Percentiles rank a stretch among this genome's conserved stretches.
These are phyloP conservation scores for Neoitamus cyanurus DNA, from an alignment of 2,888 invertebrate species.

Conservation along the genomic window DNA sequence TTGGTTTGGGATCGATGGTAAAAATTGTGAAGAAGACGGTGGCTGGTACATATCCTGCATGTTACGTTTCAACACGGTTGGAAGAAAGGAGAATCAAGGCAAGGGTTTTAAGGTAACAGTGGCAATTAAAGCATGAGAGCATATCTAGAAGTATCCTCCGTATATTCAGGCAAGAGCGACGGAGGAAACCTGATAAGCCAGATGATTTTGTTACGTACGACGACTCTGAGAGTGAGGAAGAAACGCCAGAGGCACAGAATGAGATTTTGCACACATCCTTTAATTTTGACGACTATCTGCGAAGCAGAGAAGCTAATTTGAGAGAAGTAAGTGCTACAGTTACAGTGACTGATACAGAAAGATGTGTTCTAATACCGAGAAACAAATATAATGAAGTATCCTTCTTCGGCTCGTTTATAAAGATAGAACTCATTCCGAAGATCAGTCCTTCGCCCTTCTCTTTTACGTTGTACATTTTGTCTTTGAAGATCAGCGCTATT, in stretches of 20 bases:
- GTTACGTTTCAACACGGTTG: constrained; percentile 76
- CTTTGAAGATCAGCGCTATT: too few species aligned
- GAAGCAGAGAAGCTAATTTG: constrained; percentile 79
- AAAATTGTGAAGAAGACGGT: constrained; percentile 77
- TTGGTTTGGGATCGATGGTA: constrained; percentile 62
- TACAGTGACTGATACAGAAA: neutral
- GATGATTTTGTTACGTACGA: constrained; percentile 92
- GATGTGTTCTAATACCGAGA: neutral
- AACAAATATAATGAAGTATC: neutral
- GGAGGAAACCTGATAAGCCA: constrained; percentile 85
- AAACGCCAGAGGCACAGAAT: constrained; percentile 78
- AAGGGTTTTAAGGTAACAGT: constrained; percentile 59
- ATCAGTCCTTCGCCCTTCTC: too few species aligned
- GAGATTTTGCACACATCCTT: constrained; percentile 82
- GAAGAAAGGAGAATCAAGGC: constrained; percentile 79
- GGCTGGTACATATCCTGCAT: constrained; percentile 82
- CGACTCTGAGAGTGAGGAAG: constrained; percentile 88
- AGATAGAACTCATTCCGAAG: too few species aligned
- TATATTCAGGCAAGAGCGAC: constrained; percentile 72
- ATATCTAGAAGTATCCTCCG: neutral
- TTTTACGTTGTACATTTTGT: too few species aligned
- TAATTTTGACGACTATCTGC: constrained; percentile 87
- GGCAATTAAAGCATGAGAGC: neutral
- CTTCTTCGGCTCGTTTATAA: too few species aligned
- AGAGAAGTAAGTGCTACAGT: constrained; percentile 72